A percentile compares a stretch with the other conserved stretches of the same genome.
These are phyloP conservation scores for Incurvaria masculella DNA, from an alignment of 2,888 invertebrate species.

Conservation along the genomic window DNA sequence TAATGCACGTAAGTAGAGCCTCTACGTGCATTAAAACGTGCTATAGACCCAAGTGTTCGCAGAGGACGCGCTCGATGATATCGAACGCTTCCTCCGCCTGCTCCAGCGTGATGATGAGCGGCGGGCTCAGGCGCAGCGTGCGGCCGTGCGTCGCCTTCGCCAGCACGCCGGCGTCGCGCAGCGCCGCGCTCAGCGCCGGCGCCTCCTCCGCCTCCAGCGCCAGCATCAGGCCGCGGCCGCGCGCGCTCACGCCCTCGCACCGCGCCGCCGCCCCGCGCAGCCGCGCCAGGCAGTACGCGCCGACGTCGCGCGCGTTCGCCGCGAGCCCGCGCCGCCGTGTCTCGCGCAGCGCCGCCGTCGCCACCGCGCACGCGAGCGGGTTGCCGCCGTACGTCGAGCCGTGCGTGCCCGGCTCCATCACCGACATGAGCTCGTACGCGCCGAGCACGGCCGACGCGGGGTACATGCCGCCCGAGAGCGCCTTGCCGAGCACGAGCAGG, in stretches of 20 bases:
- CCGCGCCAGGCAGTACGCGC: conserved; percentile 8
- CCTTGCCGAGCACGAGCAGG: conserved; percentile 75
- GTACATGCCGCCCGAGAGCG: conserved; percentile 77
- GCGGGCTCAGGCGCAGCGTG: conserved; percentile 85
- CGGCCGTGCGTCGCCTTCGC: conserved; percentile 90
- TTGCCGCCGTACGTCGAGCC: conserved; percentile 87
- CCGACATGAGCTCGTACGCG: background rate
- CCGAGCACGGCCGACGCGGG: conserved; percentile 32
- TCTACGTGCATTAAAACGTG: no score
- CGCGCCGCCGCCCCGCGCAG: conserved; percentile 7
- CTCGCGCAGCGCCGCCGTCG: conserved; percentile 51
- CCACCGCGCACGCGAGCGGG: conserved; percentile 72
- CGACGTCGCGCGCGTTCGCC: background rate
- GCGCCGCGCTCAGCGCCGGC: conserved; percentile 75
- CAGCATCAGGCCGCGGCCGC: background rate
- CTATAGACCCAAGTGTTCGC: no score
- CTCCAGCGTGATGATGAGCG: conserved; percentile 69
- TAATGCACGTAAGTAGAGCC: no score
- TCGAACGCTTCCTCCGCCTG: conserved; percentile 67
- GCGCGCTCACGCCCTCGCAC: background rate
- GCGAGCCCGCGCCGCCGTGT: background rate
- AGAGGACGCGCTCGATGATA: conserved; percentile 62
- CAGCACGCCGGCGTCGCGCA: conserved; percentile 78
- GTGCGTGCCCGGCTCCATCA: conserved; percentile 49
- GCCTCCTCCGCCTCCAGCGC: conserved; percentile 34